Evolutionary conservation across 2,797 vertebrate species (phyloP).

Genomic region (Podarcis lilfordi): DNA sequence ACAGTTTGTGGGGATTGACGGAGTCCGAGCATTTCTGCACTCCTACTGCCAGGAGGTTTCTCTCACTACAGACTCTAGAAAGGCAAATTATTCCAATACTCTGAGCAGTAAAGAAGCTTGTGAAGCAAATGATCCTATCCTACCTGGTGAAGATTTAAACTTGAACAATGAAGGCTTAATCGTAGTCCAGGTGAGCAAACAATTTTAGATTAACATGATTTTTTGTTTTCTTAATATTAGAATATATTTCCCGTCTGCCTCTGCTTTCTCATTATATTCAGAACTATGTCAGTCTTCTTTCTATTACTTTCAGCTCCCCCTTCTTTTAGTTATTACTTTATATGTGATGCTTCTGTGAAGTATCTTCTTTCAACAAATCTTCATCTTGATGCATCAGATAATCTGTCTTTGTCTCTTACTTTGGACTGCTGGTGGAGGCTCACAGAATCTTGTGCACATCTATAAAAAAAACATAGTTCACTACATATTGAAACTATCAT

Average conservation of each 20-base stretch:
- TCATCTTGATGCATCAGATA: too few relatives aligned
- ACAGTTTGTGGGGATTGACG: too few relatives aligned
- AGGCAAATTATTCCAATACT: not conserved
- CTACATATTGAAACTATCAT: too few relatives aligned
- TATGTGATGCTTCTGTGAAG: too few relatives aligned
- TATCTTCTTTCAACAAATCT: too few relatives aligned
- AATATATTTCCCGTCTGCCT: not conserved
- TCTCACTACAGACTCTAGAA: not conserved
- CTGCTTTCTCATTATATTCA: not conserved
- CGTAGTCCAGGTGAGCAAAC: constrained; percentile 33
- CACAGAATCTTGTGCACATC: rapidly evolving
- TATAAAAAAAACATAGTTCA: too few relatives aligned
- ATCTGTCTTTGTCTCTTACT: too few relatives aligned
- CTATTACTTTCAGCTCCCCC: too few relatives aligned
- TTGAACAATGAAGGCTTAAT: constrained; percentile 32
- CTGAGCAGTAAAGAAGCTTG: not conserved
- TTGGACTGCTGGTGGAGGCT: too few relatives aligned
- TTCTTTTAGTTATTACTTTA: rapidly evolving
- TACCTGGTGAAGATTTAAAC: not conserved
- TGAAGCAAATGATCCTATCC: not conserved
- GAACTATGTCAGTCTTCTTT: too few relatives aligned
- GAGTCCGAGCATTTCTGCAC: too few relatives aligned
- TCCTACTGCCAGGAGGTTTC: too few relatives aligned
- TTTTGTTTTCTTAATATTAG: not conserved
- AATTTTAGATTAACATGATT: not conserved